A percentile compares a stretch with the other conserved stretches of the same genome.
Conservation (phyloP, 1,140 invertebrate species). For the Pseudobourletiella spinata region DNA sequence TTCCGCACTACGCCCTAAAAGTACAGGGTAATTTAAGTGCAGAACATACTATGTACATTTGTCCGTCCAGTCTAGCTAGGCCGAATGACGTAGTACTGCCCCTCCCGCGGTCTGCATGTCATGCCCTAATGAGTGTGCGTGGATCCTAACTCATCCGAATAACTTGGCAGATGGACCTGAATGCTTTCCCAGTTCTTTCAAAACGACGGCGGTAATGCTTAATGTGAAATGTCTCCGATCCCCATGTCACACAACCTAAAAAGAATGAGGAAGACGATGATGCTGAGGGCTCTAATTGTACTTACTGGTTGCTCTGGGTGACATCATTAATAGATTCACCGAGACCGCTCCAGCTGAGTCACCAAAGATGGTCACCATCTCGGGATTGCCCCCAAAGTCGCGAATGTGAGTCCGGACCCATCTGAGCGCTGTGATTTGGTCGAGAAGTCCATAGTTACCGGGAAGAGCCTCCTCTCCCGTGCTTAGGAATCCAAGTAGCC, state of each 20-base stretch:
- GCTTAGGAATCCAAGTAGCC: constrained; percentile 37
- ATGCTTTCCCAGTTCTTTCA: too few relatives aligned
- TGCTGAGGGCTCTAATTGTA: background rate
- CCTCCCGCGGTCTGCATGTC: too few relatives aligned
- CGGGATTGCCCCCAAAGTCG: constrained; percentile 37
- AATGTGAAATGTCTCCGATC: background rate
- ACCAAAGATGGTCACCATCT: constrained; percentile 35
- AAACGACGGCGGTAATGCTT: background rate
- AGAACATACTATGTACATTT: too few relatives aligned
- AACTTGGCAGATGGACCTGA: too few relatives aligned
- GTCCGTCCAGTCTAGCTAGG: too few relatives aligned
- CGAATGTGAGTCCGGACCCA: constrained; percentile 42
- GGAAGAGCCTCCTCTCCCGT: constrained; percentile 34
- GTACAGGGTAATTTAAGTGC: too few relatives aligned
- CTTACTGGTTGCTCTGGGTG: constrained; percentile 29
- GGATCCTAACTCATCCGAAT: too few relatives aligned
- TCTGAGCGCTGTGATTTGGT: constrained; percentile 42
- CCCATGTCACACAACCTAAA: background rate
- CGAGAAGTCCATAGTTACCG: constrained; percentile 42
- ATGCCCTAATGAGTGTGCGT: too few relatives aligned
- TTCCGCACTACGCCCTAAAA: too few relatives aligned
- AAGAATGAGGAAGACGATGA: background rate
- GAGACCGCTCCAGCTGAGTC: constrained; percentile 35
- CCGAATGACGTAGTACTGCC: too few relatives aligned
- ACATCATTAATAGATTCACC: constrained; percentile 33